Base-by-base conservation (phyloP, 2,888 invertebrate species). In the Holacanthella duospinosa region DNA sequence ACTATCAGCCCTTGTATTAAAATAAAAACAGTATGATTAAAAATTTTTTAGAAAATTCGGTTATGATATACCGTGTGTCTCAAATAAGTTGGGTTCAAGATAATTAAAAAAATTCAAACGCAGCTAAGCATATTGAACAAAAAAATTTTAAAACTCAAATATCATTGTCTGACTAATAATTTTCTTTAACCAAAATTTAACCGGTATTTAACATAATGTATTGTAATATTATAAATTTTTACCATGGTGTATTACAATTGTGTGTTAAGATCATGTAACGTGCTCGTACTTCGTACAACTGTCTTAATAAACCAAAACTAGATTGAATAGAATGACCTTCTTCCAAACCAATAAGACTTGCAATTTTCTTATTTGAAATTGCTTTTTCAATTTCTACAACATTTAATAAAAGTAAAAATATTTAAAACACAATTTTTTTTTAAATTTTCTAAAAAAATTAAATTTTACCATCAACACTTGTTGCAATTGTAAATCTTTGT, bases 251-350 rank as follows among this genome's bases (percentile, higher is more conserved):
- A 79, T 92, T 90, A 77, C 93, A 93, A 73, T 87, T 88, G 78
- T 93, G 93, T 56, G 93, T 93, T 65, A 94, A 82, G 48, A 93
- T 93, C 76, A 94, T 84, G 78, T 93, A 93, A 57, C 89, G 80
- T 63, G 89, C 91, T 55, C 93, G 93, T 60, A 93, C 82, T 68
- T 88, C 87, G 78, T 93, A 92, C 78, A 92, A 87, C 73, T 89
- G 89, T 67, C 93, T 82, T 65, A 94, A 82, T 60, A 91, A 89
- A 21, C 88, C 91, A 72, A 93, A 79, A 56, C 92, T 93, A 75
- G 89, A 91, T 71, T 92, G 92, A 60, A 94, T 84, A 28, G 89
- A 87, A 78, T 94, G 93, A 9, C 93, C 94, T 44, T 93, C 93
- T 80, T 93, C 93, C 55, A 94, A 86, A 27, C 92, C 93, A 36